Conservation (phyloP, 2,888 invertebrate genomes). For the Heliconius hortense region DNA sequence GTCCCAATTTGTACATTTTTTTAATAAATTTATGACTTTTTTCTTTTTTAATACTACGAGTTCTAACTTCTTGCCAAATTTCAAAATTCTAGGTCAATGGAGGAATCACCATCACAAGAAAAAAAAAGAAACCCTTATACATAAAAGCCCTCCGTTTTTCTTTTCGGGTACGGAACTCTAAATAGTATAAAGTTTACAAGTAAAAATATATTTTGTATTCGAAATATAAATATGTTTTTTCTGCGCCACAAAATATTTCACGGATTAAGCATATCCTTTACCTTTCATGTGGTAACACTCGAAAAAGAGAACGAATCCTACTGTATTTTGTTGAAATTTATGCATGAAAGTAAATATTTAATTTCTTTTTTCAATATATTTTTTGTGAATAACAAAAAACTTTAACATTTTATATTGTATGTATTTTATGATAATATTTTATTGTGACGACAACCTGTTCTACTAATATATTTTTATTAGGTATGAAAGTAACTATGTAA, state of each 20-base stretch:
- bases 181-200: neutral
- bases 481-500: too few relatives aligned
- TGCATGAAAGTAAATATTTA: conserved; percentile 23
- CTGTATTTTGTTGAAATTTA: conserved; percentile 24
- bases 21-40: too few relatives aligned
- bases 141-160: neutral
- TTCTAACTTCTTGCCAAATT: too few relatives aligned
- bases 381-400: too few relatives aligned
- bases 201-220: conserved; percentile 13
- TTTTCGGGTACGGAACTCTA: neutral
- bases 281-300: conserved; percentile 33
- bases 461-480: neutral
- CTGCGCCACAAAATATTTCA: conserved; percentile 24
- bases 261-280: conserved; percentile 22
- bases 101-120: too few relatives aligned
- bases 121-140: too few relatives aligned
- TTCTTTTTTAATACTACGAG: too few relatives aligned
- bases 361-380: conserved; percentile 4
- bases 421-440: neutral
- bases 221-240: conserved; percentile 17
- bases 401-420: neutral
- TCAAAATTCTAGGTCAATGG: too few relatives aligned
- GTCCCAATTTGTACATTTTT: too few relatives aligned
- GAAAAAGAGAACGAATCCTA: conserved; percentile 20
- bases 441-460: neutral